Base-by-base conservation (phyloP, 2,888 invertebrate genomes). In the Drosophila meridionalis region DNA sequence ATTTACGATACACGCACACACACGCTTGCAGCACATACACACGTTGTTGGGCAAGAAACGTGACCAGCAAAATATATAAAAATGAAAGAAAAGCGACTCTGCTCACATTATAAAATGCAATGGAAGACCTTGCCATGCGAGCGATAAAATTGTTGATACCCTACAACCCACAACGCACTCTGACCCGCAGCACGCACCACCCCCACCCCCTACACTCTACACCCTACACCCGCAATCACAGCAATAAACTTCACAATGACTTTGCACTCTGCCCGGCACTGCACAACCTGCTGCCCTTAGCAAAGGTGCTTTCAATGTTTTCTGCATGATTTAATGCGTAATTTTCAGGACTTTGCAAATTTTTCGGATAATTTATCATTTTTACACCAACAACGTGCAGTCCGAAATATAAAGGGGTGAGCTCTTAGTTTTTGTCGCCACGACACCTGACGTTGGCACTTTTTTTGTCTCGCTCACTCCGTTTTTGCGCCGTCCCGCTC, bases 251-350 rank as follows among this genome's bases (percentile, higher is more conserved):
- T 74, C 69, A 80, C 73, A 88, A 90, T 90, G 88, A 90, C 86
- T 88, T 87, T 74, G 75, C 82, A 80, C 75, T 70, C 67, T 68
- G 53, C 45, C 53, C 52, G 34, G 48, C 53, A 43, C 55, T 36
- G 47, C 58, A 45, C 47, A 30, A 11, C 42, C 62, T 34, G 45
- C 50, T 42, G 57, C 14, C 47, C 47, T 12, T 26, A 26, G 50
- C 36, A 64, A 69, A 60, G 56, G 62, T 69, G 77, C 76, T 70
- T 9, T 32, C 48, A 65, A 71, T 65, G 74, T 69, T 82, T 85
- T 73, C 83, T 81, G 73, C 83, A 90, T 87, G 87, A 87, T 87
- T 87, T 87, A 87, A 90, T 86, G 89, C 83, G 78, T 90, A 90
- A 90, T 88, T 86, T 85, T 89, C 82, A 87, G 72, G 83, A 90